phyloP scores from a whole-genome alignment of 2,797 vertebrate genomes.

The Sebastes cheni region DNA sequence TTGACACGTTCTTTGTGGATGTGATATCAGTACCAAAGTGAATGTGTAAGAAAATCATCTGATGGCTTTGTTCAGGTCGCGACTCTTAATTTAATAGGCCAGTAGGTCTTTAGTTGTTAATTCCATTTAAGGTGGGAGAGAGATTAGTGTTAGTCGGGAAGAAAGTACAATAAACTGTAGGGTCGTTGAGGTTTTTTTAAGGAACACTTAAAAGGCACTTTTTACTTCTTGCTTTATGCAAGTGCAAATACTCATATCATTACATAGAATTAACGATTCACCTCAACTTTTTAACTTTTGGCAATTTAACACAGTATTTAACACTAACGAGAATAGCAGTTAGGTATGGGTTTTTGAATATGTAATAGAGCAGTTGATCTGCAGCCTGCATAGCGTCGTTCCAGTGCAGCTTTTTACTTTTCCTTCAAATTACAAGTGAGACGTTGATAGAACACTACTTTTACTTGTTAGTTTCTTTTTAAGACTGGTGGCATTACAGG shows the following conservation, averaged over 20 bases:
- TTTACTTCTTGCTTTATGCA: conserved; percentile 66
- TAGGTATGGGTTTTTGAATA: conserved; percentile 61
- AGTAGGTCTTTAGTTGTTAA: conserved; percentile 40
- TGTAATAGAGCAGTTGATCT: conserved; percentile 76
- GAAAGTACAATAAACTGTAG: conserved; percentile 16
- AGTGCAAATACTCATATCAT: conserved; percentile 67
- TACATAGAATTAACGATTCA: conserved; percentile 51
- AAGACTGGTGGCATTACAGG: conserved; percentile 82
- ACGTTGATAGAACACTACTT: conserved; percentile 66
- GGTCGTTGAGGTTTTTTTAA: conserved; percentile 35
- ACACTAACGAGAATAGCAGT: conserved; percentile 64
- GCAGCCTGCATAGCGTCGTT: conserved; percentile 67
- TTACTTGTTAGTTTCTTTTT: conserved; percentile 65
- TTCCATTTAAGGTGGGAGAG: conserved; percentile 12
- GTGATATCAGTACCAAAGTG: conserved; percentile 78
- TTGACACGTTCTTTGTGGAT: conserved; percentile 62
- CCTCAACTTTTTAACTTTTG: conserved; percentile 65
- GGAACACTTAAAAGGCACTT: conserved; percentile 69
- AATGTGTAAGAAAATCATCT: conserved; percentile 65
- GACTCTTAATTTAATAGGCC: conserved; percentile 30
- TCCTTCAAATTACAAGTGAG: conserved; percentile 57
- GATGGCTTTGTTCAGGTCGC: conserved; percentile 28
- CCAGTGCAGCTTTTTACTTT: conserved; percentile 59
- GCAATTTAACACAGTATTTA: conserved; percentile 63
- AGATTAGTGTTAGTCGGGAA: not conserved